Conservation (phyloP, 2,888 invertebrate genomes). For the Zeuzera pyrina region DNA sequence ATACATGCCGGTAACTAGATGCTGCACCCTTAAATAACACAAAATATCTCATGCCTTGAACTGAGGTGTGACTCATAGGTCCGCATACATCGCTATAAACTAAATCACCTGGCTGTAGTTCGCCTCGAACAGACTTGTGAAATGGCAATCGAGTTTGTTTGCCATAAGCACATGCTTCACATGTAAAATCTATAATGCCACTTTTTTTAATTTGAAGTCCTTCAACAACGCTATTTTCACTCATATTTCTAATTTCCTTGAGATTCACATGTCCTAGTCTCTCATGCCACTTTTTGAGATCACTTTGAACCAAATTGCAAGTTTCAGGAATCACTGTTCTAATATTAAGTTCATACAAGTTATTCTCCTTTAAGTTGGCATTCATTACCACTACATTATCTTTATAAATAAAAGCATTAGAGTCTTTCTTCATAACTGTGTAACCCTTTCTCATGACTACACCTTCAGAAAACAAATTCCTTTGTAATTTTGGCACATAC, state of each 20-base stretch:
- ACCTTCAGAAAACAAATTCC: slow-evolving; percentile 33
- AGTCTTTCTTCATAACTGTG: slow-evolving; percentile 18
- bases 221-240: slow-evolving; percentile 10
- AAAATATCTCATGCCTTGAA: slow-evolving; percentile 19
- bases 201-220: slow-evolving; percentile 10
- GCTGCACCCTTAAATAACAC: slow-evolving; percentile 21
- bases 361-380: slow-evolving; percentile 13
- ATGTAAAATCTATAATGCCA: slow-evolving; percentile 8
- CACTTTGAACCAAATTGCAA: slow-evolving; percentile 11
- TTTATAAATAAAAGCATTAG: slow-evolving; percentile 10
- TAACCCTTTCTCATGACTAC: slow-evolving; percentile 20
- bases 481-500: slow-evolving; percentile 26
- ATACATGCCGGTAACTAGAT: slow-evolving; percentile 20
- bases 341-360: slow-evolving; percentile 15
- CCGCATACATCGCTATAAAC: slow-evolving; percentile 21
- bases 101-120: slow-evolving; percentile 16
- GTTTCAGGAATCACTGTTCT: slow-evolving; percentile 7
- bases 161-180: slow-evolving; percentile 19
- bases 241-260: slow-evolving; percentile 14
- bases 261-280: slow-evolving; percentile 16
- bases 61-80: slow-evolving; percentile 14
- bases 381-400: slow-evolving; percentile 6
- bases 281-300: slow-evolving; percentile 18
- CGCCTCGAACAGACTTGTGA: slow-evolving; percentile 13
- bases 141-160: slow-evolving; percentile 17